These are phyloP conservation scores for Trachops cirrhosus DNA, from an alignment of 2,797 vertebrate species.

Conservation along the genomic window DNA sequence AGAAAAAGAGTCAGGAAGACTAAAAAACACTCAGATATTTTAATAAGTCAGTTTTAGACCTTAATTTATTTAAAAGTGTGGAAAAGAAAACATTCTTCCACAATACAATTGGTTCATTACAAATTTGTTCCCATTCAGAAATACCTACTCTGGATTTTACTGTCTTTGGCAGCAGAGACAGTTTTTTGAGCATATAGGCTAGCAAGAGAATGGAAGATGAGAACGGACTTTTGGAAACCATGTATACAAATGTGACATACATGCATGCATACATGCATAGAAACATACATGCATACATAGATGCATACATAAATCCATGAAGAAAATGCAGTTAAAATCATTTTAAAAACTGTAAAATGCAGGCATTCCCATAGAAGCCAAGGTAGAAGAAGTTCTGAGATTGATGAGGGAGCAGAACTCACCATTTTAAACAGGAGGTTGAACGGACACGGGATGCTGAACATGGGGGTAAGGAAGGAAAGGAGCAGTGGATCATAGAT, in stretches of 20 bases:
- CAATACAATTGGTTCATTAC: neutral
- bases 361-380: neutral
- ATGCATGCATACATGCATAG: neutral
- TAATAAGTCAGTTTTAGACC: neutral
- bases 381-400: neutral
- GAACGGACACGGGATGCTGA: rapidly evolving
- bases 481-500: too few relatives aligned
- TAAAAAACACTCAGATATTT: neutral
- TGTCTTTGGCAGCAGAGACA: neutral
- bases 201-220: neutral
- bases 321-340: neutral
- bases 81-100: neutral
- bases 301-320: neutral
- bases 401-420: neutral
- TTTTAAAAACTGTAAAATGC: neutral
- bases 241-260: neutral
- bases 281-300: neutral
- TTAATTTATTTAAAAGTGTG: neutral
- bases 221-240: neutral
- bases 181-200: neutral
- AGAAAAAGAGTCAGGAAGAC: neutral
- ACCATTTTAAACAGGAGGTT: too few relatives aligned
- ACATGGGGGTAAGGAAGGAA: neutral
- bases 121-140: neutral
- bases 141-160: neutral